Base-by-base conservation (phyloP, 2,888 invertebrate species). In the Volucella inanis region DNA sequence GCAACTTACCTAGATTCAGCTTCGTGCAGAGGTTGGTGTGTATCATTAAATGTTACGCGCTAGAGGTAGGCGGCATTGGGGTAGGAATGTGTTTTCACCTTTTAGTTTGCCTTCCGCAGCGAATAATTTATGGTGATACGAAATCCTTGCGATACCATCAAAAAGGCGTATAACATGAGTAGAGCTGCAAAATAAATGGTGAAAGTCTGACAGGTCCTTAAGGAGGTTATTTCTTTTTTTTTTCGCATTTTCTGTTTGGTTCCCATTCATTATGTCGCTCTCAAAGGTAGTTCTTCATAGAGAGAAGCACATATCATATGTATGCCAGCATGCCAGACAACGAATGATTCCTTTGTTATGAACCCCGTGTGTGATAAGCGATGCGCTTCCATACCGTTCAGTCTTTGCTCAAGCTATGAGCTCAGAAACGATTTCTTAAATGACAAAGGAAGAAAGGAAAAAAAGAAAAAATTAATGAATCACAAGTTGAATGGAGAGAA, bases 121-220 rank as follows among this genome's bases (percentile, higher is more conserved):
- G 68, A 81, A 85, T 85, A 81, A 85, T 85, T 85, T 85, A 85
- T 85, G 72, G 71, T 72, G 85, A 81, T 85, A 85, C 81, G 76
- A 81, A 85, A 81, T 85, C 76, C 85, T 72, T 57, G 62, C 76
- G 85, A 85, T 85, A 85, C 71, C 76, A 85, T 85, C 85, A 85
- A 72, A 85, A 76, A 81, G 81, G 71, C 77, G 67, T 81, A 81
- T 84, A 76, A 81, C 71, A 68, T 57, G 68, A 85, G 72, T 72
- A 71, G 67, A 72, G 76, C 41, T 76, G 47, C 77, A 70, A 70
- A 77, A 85, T 85, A 77, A 76, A 85, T 85, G 85, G 85, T 81
- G 72, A 81, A 80, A 81, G 76, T 64, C 81, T 85, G 85, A 85
- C 85, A 81, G 85, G 85, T 85, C 85, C 81, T 85, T 85, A 85